Conservation (phyloP, 2,797 vertebrate genomes). For the Psittacula derbiana region DNA sequence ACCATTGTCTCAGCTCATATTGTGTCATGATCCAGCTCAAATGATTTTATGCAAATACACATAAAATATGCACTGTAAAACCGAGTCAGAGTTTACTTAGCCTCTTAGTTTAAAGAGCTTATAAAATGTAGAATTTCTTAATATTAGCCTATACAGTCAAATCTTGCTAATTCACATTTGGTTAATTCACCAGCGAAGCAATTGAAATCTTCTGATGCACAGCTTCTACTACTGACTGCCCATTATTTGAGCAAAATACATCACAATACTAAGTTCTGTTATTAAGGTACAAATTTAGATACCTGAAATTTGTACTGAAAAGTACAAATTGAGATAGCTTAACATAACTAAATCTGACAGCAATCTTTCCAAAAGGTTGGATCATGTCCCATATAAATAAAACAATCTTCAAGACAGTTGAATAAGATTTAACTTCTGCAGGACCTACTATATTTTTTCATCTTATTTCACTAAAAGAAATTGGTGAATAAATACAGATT, state of each 20-base stretch:
- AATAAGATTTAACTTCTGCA: neutral
- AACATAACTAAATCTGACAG: neutral
- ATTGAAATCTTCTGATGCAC: neutral
- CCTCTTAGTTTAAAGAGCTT: neutral
- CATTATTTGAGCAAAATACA: neutral
- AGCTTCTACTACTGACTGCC: neutral
- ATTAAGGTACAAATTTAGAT: neutral
- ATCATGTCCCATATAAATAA: neutral
- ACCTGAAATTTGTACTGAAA: neutral
- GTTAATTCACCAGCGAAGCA: neutral
- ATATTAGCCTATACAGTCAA: neutral
- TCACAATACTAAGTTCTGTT: neutral
- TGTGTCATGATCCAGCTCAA: slow-evolving; percentile 29
- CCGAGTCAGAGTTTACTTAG: slow-evolving; percentile 53
- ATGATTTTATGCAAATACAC: slow-evolving; percentile 55
- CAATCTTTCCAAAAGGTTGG: neutral
- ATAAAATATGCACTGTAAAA: slow-evolving; percentile 48
- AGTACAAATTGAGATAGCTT: neutral
- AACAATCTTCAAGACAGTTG: neutral
- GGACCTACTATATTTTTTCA: neutral
- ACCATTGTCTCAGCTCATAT: slow-evolving; percentile 38
- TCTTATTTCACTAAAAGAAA: neutral
- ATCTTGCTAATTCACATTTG: neutral
- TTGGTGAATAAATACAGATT: neutral
- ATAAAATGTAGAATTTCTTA: neutral